Evolutionary conservation across 2,113 vertebrate species (phyloP).

Genomic region (Sakesphorus luctuosus): DNA sequence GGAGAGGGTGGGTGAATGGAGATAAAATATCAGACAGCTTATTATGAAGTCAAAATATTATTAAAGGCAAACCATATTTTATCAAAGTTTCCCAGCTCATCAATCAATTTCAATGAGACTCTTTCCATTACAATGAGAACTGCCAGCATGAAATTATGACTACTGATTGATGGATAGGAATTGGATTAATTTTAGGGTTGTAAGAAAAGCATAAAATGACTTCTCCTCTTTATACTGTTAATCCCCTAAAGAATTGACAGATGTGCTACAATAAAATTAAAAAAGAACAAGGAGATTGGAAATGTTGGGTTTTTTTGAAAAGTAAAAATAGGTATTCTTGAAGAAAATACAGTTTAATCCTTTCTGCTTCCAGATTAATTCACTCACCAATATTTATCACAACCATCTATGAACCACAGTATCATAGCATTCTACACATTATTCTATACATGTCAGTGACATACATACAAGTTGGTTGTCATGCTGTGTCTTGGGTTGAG

Average conservation of each 20-base stretch:
- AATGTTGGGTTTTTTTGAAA: background rate
- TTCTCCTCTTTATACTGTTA: slow-evolving; percentile 28
- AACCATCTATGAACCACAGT: background rate
- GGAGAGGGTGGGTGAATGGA: background rate
- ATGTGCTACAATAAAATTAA: background rate
- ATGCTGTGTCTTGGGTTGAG: too few relatives aligned
- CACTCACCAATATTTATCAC: background rate
- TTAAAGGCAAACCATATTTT: slow-evolving; percentile 62
- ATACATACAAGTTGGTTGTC: background rate
- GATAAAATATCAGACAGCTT: slow-evolving; percentile 37
- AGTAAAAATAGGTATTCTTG: background rate
- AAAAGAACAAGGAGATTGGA: background rate
- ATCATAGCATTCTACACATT: background rate
- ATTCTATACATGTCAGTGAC: background rate
- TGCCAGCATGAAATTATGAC: slow-evolving; percentile 25
- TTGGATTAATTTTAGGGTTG: slow-evolving; percentile 50
- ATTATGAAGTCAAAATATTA: slow-evolving; percentile 67
- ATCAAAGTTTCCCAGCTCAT: slow-evolving; percentile 65
- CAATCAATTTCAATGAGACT: slow-evolving; percentile 67
- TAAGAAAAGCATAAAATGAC: slow-evolving; percentile 51
- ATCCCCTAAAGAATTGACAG: background rate
- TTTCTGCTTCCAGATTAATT: background rate
- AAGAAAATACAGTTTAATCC: background rate
- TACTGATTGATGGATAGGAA: slow-evolving; percentile 43
- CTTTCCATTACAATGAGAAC: slow-evolving; percentile 43